phyloP scores from a whole-genome alignment of 1,140 invertebrate genomes.

The Schlechtendalia chinensis region DNA sequence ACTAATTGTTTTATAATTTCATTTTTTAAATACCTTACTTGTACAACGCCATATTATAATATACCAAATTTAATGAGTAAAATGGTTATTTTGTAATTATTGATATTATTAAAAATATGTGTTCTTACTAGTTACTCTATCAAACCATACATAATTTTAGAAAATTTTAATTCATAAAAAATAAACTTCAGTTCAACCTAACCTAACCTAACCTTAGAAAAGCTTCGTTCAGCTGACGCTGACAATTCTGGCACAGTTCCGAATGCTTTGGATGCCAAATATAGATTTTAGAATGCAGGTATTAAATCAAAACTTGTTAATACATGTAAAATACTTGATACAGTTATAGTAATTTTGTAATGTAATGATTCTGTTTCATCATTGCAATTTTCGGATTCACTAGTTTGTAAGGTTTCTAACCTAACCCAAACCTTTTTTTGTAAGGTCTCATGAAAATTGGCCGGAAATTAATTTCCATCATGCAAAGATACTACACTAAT shows the following conservation, averaged over 20 bases:
- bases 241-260: background rate
- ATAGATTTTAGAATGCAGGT: background rate
- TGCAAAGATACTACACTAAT: background rate
- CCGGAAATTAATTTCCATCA: background rate
- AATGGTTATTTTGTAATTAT: too few relatives aligned
- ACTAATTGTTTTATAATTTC: too few relatives aligned
- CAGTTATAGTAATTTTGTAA: background rate
- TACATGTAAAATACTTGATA: background rate
- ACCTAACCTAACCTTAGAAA: too few relatives aligned
- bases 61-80: too few relatives aligned
- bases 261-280: background rate
- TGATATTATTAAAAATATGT: too few relatives aligned
- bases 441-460: background rate
- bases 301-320: background rate
- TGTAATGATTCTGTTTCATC: background rate
- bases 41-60: too few relatives aligned
- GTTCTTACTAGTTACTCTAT: too few relatives aligned
- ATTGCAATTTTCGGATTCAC: background rate
- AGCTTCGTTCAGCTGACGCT: too few relatives aligned
- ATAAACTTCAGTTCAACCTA: too few relatives aligned
- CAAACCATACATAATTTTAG: too few relatives aligned
- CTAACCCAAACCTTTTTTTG: background rate
- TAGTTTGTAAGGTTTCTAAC: background rate
- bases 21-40: too few relatives aligned
- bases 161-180: too few relatives aligned